phyloP scores from a whole-genome alignment of 2,797 vertebrate species.

The Cetoscarus ocellatus region DNA sequence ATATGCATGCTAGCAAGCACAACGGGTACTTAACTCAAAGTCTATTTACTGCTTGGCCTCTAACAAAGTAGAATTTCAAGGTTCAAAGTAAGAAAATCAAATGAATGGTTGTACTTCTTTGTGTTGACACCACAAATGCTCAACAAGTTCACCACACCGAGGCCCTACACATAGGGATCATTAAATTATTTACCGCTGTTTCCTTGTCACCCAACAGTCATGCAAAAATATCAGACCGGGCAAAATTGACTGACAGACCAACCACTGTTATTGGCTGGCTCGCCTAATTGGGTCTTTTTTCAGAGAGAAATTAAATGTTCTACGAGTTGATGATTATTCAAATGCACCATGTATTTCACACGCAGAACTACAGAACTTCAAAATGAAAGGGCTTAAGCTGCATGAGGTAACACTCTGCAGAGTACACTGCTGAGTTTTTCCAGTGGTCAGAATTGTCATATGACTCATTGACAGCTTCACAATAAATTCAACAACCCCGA shows the following conservation, averaged over 20 bases:
- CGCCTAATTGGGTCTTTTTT: neutral
- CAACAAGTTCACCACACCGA: neutral
- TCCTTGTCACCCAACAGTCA: neutral
- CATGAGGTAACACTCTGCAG: neutral
- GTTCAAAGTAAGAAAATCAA: neutral
- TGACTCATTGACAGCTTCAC: slow-evolving; percentile 11
- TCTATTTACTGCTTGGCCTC: neutral
- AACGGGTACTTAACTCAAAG: neutral
- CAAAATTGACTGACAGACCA: neutral
- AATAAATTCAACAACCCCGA: slow-evolving; percentile 8
- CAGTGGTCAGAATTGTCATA: neutral
- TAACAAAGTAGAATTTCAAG: neutral
- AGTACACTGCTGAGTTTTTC: neutral
- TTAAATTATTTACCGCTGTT: neutral
- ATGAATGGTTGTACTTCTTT: neutral
- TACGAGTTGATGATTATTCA: neutral
- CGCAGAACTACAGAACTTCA: neutral
- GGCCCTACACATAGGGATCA: too few relatives aligned
- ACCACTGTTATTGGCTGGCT: too few relatives aligned
- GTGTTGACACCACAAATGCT: neutral
- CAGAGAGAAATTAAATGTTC: neutral
- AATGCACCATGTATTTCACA: neutral
- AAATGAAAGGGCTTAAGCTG: neutral
- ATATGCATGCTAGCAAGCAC: too few relatives aligned
- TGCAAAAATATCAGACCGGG: neutral